Base-by-base conservation (phyloP, 2,797 vertebrate genomes). In the Clarias pachynema region DNA sequence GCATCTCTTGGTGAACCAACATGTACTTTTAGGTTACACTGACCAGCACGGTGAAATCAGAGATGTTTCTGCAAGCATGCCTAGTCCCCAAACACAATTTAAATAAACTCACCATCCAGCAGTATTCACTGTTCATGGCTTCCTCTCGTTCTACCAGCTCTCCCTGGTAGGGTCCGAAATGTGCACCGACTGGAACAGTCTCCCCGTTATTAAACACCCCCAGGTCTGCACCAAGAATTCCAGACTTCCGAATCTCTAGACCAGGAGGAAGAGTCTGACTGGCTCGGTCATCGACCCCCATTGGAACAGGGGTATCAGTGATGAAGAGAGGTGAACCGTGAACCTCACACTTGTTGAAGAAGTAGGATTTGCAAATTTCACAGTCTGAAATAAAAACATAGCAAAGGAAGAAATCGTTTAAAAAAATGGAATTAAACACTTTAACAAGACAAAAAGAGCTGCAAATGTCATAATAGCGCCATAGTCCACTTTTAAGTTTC, bases 151-250 rank as follows among this genome's bases (percentile, higher is more conserved):
- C 74, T 6, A n/a, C 74, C 74, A 34, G 74, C n/a, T 77, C 74
- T 22, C 29, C 74, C 18, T 77, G 26, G 29, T 59, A 77, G 53
- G 74, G 74, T 57, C 73, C 73, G 16, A 77, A 77, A 29, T 77
- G 73, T 22, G 53, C 73, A 57, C 73, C 73, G 5, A 79, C 74
- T 59, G 83, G 31, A 57, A 84, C 22, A 22, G 31, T 69, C 26
- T 68, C 53, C 0, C 63, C 87, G 60, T 91, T 90, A 20, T 93
- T 93, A 90, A 93, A 93, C 0, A 94, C 90, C 34, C 93, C 93
- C 69, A 93, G 92, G 24, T 91, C 94, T 73, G 93, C 92, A 5
- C 79, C 84, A 18, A 91, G 88, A 69, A 94, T 94, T 31, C 88
- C 20, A 0, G 93, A 94, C 3, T 74, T 81, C 10, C 75, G 78